phyloP scores from a whole-genome alignment of 2,888 invertebrate species.

The Clanis bilineata region DNA sequence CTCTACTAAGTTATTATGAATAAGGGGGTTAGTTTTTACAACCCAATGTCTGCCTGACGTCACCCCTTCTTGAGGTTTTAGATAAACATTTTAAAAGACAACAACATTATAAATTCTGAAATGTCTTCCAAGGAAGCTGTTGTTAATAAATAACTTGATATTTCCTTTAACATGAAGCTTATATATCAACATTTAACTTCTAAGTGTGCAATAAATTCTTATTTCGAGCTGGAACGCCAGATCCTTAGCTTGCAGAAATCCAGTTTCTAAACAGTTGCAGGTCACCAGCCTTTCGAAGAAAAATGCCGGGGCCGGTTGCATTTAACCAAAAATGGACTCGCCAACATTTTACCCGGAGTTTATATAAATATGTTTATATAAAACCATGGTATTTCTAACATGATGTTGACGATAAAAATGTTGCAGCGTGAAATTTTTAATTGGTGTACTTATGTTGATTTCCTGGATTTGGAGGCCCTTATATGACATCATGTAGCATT shows the following conservation, averaged over 20 bases:
- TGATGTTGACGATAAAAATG: not conserved
- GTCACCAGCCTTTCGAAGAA: slow-evolving; percentile 18
- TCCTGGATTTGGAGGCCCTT: not conserved
- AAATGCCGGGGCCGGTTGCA: slow-evolving; percentile 12
- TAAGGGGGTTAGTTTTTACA: no score
- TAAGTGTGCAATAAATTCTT: slow-evolving; percentile 14
- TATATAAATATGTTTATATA: not conserved
- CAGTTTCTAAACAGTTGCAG: slow-evolving; percentile 19
- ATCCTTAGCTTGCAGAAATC: slow-evolving; percentile 16
- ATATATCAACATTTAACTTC: not conserved
- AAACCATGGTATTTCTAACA: slow-evolving; percentile 4
- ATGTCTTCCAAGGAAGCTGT: not conserved
- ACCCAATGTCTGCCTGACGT: no score
- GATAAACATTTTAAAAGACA: no score
- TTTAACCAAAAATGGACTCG: slow-evolving; percentile 14
- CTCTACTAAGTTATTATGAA: no score
- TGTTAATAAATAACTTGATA: not conserved
- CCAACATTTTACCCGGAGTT: slow-evolving; percentile 10
- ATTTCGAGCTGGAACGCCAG: not conserved
- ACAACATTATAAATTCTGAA: no score
- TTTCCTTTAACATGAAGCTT: not conserved
- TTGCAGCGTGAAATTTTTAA: not conserved
- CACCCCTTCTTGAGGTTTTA: no score
- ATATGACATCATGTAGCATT: no score
- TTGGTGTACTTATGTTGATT: not conserved